A percentile compares a stretch with the other conserved stretches of the same genome.
Evolutionary conservation across 2,888 invertebrate genomes (phyloP).

Genomic region (Trissoscelio sp.): DNA sequence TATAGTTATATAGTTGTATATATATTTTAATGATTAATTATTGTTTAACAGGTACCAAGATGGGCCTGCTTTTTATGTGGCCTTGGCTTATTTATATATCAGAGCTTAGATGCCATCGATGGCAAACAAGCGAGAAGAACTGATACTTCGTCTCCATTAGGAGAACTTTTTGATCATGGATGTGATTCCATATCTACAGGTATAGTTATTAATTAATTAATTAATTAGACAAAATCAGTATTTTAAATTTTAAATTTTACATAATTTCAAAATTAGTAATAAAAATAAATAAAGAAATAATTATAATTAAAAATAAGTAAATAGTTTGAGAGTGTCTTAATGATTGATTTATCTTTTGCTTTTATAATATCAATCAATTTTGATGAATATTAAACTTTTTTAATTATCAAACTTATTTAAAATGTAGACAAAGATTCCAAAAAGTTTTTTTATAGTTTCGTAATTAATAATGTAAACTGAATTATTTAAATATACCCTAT

Average conservation of each 20-base stretch:
- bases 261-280: too few relatives aligned
- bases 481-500: too few relatives aligned
- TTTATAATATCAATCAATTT: too few relatives aligned
- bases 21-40: neutral
- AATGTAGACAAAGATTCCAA: too few relatives aligned
- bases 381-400: too few relatives aligned
- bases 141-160: slow-evolving; percentile 94
- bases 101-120: slow-evolving; percentile 99
- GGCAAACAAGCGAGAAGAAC: slow-evolving; percentile 99
- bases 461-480: too few relatives aligned
- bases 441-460: too few relatives aligned
- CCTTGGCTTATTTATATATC: slow-evolving; percentile 97
- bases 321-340: too few relatives aligned
- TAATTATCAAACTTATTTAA: too few relatives aligned
- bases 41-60: slow-evolving; percentile 88
- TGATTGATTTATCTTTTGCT: too few relatives aligned
- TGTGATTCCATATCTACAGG: slow-evolving; percentile 98
- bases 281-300: neutral
- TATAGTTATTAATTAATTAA: slow-evolving; percentile 70
- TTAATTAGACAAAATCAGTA: neutral
- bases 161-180: slow-evolving; percentile 99
- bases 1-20: too few relatives aligned
- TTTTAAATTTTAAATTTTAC: neutral
- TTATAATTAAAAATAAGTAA: too few relatives aligned
- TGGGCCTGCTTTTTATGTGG: slow-evolving; percentile 97